Base-by-base conservation (phyloP, 2,888 invertebrate genomes). In the Gymnocheta viridis region DNA sequence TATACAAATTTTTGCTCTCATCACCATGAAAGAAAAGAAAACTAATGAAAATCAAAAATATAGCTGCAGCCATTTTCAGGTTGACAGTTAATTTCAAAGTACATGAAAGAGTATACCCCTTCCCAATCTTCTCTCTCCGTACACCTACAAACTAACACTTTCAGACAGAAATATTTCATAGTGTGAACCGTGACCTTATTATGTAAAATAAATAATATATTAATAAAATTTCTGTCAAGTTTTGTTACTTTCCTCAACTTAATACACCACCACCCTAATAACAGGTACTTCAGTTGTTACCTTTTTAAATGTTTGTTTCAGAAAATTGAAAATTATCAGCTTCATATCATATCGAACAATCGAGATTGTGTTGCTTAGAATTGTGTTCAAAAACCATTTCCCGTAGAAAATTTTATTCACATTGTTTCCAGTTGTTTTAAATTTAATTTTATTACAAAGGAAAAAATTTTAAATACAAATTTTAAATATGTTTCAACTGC, bases 311-410 rank as follows among this genome's bases (percentile, higher is more conserved):
- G 12, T 35, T 6, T 19, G 2, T 54, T n/a, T 51, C 24, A 24
- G 14, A 38, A 24, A 6, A 38, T 2, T 60, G 17, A 4, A 38
- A 19, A 12, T 19, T 10, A 35, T 35, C 35, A 38, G 1, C 14
- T 6, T 9, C 35, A 14, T 22, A 38, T 35, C 58, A 35, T 35
- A 35, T 32, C n/a, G 32, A 14, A 32, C 19, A 66, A 32, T 29
- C n/a, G 29, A 44, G 29, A n/a, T 64, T 32, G 10, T 35, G 35
- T 4, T 49, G 51, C 67, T 14, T 32, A 67, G 69, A 54, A 51
- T 27, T 35, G 14, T 19, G 12, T 27, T 38, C 38, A 6, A 54
- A 69, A 35, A 54, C 7, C 35, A 69, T 54, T 69, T 69, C 69
- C 35, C 51, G 24, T 54, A 54, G 14, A 38, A 38, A 24, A 35